Evolutionary conservation across 1,140 invertebrate genomes (phyloP).

Genomic region (Drosophila baimaii): DNA sequence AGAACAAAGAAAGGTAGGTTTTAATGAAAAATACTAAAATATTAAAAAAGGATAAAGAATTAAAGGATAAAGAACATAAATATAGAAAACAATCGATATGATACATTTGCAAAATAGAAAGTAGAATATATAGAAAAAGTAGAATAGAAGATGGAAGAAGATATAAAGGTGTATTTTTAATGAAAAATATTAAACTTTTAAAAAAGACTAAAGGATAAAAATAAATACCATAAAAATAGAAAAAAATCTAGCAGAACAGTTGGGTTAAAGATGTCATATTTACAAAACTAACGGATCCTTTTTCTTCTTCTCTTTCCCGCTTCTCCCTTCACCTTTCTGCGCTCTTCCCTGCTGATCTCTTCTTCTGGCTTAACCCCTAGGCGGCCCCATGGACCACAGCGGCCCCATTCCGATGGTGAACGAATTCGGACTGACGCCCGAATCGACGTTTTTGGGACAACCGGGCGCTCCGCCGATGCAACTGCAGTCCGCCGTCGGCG

Average conservation of each 20-base stretch:
- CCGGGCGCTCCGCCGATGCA: slow-evolving; percentile 86
- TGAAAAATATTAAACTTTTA: too few species aligned
- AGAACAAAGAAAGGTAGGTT: too few species aligned
- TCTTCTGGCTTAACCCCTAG: slow-evolving; percentile 63
- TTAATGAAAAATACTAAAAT: too few species aligned
- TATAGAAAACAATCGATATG: too few species aligned
- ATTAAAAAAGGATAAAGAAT: background rate
- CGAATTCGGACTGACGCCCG: slow-evolving; percentile 87
- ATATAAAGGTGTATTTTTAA: too few species aligned
- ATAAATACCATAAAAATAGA: background rate
- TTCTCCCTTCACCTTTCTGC: too few species aligned
- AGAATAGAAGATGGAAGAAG: too few species aligned
- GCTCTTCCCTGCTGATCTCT: too few species aligned
- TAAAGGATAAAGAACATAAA: background rate
- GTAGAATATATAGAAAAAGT: too few species aligned
- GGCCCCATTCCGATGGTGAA: slow-evolving; percentile 88
- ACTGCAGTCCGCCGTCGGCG: slow-evolving; percentile 85
- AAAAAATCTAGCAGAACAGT: background rate
- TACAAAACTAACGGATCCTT: slow-evolving; percentile 27
- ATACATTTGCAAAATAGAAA: too few species aligned
- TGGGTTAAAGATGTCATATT: background rate
- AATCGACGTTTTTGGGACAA: slow-evolving; percentile 88
- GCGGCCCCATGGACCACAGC: slow-evolving; percentile 89
- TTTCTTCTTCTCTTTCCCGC: background rate
- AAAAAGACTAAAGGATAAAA: too few species aligned